These are phyloP conservation scores for Mythimna pallens DNA, from an alignment of 2,888 invertebrate genomes.

Conservation along the genomic window DNA sequence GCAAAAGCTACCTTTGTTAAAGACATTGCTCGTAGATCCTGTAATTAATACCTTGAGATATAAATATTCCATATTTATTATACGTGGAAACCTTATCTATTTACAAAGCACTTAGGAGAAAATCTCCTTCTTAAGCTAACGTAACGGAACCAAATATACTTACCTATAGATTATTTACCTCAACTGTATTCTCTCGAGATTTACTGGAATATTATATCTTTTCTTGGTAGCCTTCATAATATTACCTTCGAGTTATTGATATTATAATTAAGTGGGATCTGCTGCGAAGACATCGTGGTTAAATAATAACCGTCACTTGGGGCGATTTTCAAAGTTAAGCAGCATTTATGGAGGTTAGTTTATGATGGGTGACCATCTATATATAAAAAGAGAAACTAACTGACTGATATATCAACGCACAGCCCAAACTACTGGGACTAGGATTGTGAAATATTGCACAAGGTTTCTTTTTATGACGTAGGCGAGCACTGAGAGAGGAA, in stretches of 20 bases:
- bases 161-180: conserved; percentile 33
- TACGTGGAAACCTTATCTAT: conserved; percentile 9
- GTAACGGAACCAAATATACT: conserved; percentile 17
- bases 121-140: conserved; percentile 17
- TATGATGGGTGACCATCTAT: no score
- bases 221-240: not conserved
- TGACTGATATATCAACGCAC: no score
- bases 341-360: no score
- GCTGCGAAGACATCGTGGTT: no score
- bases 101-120: conserved; percentile 6
- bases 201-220: conserved; percentile 26
- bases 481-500: no score
- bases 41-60: conserved; percentile 33
- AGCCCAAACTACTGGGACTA: no score
- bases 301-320: no score
- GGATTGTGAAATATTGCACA: no score
- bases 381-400: no score
- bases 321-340: no score
- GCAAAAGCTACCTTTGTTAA: not conserved
- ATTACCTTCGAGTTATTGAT: conserved; percentile 3
- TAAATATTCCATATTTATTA: conserved; percentile 13
- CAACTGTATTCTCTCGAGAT: conserved; percentile 8
- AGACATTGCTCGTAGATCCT: not conserved
- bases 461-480: no score
- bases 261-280: not conserved